phyloP scores from a whole-genome alignment of 2,113 vertebrate genomes.

The Poecilia latipinna region DNA sequence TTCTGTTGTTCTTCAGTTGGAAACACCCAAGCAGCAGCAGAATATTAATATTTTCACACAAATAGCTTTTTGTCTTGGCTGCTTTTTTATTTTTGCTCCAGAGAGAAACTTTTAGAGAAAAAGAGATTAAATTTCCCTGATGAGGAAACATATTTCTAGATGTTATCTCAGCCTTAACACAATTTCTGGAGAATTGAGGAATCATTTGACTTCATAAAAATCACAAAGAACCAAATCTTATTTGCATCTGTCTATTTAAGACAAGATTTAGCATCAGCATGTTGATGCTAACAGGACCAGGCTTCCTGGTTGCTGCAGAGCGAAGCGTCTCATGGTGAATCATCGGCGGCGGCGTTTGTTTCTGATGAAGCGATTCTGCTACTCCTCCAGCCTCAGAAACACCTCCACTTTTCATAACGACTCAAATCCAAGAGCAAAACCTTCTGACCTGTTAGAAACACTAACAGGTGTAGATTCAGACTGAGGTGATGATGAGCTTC shows the following conservation, averaged over 20 bases:
- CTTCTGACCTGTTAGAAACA: too few relatives aligned
- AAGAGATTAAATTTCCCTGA: neutral
- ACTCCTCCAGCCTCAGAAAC: too few relatives aligned
- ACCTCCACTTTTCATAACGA: too few relatives aligned
- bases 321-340: too few relatives aligned
- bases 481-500: too few relatives aligned
- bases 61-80: conserved; percentile 80
- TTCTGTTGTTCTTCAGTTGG: conserved; percentile 80
- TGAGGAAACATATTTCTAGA: neutral
- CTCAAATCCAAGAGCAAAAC: too few relatives aligned
- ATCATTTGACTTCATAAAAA: neutral
- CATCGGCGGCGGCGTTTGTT: too few relatives aligned
- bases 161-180: too few relatives aligned
- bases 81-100: conserved; percentile 41
- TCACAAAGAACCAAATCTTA: neutral
- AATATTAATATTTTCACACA: conserved; percentile 88
- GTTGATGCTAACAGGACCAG: too few relatives aligned
- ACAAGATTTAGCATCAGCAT: neutral
- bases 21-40: conserved; percentile 84
- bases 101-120: conserved; percentile 29
- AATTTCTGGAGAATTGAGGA: neutral
- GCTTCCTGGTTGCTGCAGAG: too few relatives aligned
- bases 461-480: too few relatives aligned
- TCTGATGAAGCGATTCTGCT: too few relatives aligned
- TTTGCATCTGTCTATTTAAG: neutral